A percentile compares a stretch with the other conserved stretches of the same genome.
phyloP scores from a whole-genome alignment of 2,797 vertebrate genomes.

The Lagodon rhomboides region DNA sequence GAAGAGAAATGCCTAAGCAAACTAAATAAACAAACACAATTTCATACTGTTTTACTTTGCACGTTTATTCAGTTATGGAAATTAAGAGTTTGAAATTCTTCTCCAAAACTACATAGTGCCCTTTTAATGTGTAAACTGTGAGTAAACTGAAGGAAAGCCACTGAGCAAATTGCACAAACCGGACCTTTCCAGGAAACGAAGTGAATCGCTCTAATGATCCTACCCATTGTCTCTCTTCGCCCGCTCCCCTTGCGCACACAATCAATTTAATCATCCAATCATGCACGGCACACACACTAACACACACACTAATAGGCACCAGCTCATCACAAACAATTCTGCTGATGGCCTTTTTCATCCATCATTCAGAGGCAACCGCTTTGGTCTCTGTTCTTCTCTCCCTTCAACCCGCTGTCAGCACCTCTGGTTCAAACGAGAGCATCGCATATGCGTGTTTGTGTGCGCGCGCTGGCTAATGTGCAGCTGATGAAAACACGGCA shows the following conservation, averaged over 20 bases:
- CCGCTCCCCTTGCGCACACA: constrained; percentile 21
- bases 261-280: constrained; percentile 72
- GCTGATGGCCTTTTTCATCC: constrained; percentile 62
- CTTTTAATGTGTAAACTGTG: constrained; percentile 7
- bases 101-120: too few relatives aligned
- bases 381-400: constrained; percentile 50
- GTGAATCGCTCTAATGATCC: constrained; percentile 61
- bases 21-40: too few relatives aligned
- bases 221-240: constrained; percentile 45
- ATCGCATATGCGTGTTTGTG: neutral
- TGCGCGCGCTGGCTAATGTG: neutral
- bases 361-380: constrained; percentile 57
- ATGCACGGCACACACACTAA: constrained; percentile 53
- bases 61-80: too few relatives aligned
- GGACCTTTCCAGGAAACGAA: constrained; percentile 53
- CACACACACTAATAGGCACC: constrained; percentile 54
- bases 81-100: too few relatives aligned
- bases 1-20: too few relatives aligned
- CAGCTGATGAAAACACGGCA: constrained; percentile 31
- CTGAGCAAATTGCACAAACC: constrained; percentile 27
- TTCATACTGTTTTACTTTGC: too few relatives aligned
- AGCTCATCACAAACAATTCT: constrained; percentile 67
- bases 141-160: constrained; percentile 34
- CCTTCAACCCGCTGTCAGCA: constrained; percentile 39
- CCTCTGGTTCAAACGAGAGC: constrained; percentile 23